A percentile compares a stretch with the other conserved stretches of the same genome.
These are phyloP conservation scores for Dasyurus viverrinus DNA, from an alignment of 2,113 vertebrate species.

Conservation along the genomic window DNA sequence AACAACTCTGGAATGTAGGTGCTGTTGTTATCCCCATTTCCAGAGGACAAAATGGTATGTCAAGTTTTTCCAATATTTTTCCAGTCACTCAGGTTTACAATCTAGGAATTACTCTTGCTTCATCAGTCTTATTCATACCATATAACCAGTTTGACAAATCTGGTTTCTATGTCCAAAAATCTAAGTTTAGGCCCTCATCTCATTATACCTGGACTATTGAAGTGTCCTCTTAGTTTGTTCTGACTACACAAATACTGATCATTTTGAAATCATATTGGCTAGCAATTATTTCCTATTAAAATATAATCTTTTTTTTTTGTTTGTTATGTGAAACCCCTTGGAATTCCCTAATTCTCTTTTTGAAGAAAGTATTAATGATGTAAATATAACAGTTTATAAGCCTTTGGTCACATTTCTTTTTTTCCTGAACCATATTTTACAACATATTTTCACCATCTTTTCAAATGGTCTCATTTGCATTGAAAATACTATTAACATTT, in stretches of 20 bases:
- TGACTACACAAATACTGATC: neutral
- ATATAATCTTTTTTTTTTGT: neutral
- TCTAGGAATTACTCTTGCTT: neutral
- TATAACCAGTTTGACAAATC: neutral
- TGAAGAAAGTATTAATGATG: neutral
- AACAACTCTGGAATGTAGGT: no score
- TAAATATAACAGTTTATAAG: neutral
- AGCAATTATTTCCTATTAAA: neutral
- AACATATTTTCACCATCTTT: neutral
- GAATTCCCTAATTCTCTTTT: neutral
- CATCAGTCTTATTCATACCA: neutral
- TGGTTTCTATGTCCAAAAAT: neutral
- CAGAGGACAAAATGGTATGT: neutral
- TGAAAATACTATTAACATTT: neutral
- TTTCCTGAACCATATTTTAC: neutral
- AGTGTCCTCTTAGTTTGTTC: neutral
- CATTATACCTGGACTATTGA: no score
- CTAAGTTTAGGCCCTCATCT: neutral
- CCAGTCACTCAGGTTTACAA: neutral
- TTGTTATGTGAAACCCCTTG: neutral
- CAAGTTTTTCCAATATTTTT: neutral
- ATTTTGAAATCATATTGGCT: neutral
- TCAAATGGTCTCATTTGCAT: neutral
- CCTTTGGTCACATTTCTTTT: neutral
- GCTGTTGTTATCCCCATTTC: neutral